Base-by-base conservation (phyloP, 2,113 vertebrate species). In the Leucosticte australis region DNA sequence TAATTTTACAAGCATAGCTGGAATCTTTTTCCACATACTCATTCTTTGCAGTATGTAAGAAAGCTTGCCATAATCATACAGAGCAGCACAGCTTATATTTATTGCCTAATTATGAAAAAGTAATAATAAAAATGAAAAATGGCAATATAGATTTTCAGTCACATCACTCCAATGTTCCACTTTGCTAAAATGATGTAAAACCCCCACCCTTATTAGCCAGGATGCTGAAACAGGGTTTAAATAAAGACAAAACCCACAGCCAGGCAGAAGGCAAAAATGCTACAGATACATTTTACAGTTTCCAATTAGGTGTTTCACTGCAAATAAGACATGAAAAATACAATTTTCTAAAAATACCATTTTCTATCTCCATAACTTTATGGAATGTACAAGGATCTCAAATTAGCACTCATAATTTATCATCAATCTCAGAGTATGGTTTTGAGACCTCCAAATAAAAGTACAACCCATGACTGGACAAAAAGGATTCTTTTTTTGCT, bases 81-180 rank as follows among this genome's bases (percentile, higher is more conserved):
- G 18, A 92, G 59, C 41, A 85, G 63, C 22, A 56, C 12, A 37
- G 69, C 46, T 90, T 70, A 31, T 96, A 92, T 95, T 89, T 95
- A 95, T 85, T 93, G 67, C 52, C 83, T 89, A 93, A 95, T 95
- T 97, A 95, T 46, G 77, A 75, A 89, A 81, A 75, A 93, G 80
- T 49, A 91, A 96, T 87, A 94, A 94, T 65, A 77, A 92, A 97
- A 96, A 96, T 95, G 84, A 97, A 93, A 95, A 95, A 95, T 35
- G 26, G 56, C 37, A 65, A 83, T 91, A 97, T 89, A 53, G 87
- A 97, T 97, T 96, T 97, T 96, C 83, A 91, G 84, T 94, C 91
- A 86, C 65, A 90, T 64, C 82, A 71, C 68, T 94, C 70, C 64
- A 94, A 13, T 79, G 60, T 89, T 92, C 90, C 77, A 96, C 77